Conservation (phyloP, 2,888 invertebrate species). For the Eilema sororculum region DNA sequence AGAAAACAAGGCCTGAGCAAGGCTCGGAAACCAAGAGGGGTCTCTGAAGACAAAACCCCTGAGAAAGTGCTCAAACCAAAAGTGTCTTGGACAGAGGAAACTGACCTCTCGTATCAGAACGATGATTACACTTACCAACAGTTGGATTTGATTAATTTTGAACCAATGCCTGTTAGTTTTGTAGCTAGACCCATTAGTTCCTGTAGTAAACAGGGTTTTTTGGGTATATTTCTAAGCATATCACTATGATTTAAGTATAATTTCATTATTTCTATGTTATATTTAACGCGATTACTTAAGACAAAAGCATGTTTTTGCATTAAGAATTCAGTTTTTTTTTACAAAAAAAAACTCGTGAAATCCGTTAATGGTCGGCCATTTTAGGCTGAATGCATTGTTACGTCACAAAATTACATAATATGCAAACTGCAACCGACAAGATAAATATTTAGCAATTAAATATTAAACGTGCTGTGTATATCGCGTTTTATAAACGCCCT, state of each 20-base stretch:
- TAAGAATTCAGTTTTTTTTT: background rate
- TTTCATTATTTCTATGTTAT: background rate
- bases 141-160: constrained; percentile 77
- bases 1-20: constrained; percentile 74
- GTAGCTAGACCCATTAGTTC: constrained; percentile 40
- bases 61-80: constrained; percentile 61
- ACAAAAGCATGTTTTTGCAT: background rate
- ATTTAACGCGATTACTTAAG: background rate
- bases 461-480: background rate
- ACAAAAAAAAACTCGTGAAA: background rate
- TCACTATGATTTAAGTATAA: constrained; percentile 22
- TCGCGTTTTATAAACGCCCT: background rate
- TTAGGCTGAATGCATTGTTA: background rate
- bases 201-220: constrained; percentile 32
- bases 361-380: background rate
- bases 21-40: constrained; percentile 63
- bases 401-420: background rate
- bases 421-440: background rate
- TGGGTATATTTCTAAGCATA: constrained; percentile 51
- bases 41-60: constrained; percentile 65
- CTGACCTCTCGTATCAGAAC: constrained; percentile 53
- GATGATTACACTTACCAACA: constrained; percentile 70
- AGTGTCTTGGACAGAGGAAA: constrained; percentile 67
- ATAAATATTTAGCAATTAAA: background rate
- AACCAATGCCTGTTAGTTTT: constrained; percentile 81